phyloP scores from a whole-genome alignment of 1,140 invertebrate genomes.

The Drosophila persimilis region DNA sequence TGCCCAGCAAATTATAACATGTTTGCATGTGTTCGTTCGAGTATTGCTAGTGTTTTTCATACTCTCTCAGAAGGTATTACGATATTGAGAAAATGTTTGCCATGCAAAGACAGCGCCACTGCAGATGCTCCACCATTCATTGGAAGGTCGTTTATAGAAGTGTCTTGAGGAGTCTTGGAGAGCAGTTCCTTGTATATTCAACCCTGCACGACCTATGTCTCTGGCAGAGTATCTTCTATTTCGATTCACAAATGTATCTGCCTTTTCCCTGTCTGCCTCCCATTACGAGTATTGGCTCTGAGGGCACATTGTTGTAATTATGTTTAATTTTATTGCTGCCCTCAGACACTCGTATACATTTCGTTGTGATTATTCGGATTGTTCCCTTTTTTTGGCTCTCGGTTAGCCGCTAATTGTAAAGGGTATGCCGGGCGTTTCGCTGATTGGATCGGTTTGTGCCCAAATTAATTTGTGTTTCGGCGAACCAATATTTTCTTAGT shows the following conservation, averaged over 20 bases:
- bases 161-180: too few species aligned
- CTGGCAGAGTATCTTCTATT: neutral
- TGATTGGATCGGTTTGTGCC: neutral
- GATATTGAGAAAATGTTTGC: too few species aligned
- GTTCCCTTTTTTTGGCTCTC: constrained; percentile 27
- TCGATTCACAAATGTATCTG: neutral
- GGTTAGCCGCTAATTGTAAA: constrained; percentile 36
- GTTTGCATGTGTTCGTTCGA: constrained; percentile 28
- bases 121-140: too few species aligned
- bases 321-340: constrained; percentile 76
- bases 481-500: neutral
- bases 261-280: constrained; percentile 1
- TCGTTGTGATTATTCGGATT: constrained; percentile 41
- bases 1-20: constrained; percentile 68
- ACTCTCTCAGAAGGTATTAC: too few species aligned
- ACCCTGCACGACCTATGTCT: too few species aligned
- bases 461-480: neutral
- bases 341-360: constrained; percentile 11
- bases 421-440: neutral
- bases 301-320: constrained; percentile 66
- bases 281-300: constrained; percentile 34
- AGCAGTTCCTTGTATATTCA: too few species aligned
- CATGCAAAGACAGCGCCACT: too few species aligned
- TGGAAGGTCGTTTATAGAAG: too few species aligned
- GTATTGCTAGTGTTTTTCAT: neutral